Base-by-base conservation (phyloP, 2,888 invertebrate genomes). In the Ecliptopera silaceata region DNA sequence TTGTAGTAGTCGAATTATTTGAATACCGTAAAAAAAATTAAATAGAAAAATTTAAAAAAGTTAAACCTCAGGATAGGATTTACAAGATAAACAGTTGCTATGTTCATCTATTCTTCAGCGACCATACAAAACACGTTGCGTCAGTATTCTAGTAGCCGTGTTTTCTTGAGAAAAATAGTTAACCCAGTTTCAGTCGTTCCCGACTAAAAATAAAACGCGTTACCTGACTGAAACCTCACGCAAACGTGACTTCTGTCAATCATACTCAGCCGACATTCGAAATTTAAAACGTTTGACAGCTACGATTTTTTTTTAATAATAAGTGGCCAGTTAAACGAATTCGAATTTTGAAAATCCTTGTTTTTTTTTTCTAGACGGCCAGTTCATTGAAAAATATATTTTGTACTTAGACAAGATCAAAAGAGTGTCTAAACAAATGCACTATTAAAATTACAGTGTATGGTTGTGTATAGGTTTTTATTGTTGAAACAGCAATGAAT, bases 161-260 rank as follows among this genome's bases (percentile, higher is more conserved):
- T 86, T 86, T 83, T 82, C 82, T 79, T 77, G 77, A 80, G 80
- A 78, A 86, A 56, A 59, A 88, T 88, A 88, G 88, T 87, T 90
- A 89, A 90, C 90, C 90, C 80, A 90, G 80, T 81, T 90, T 80
- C 79, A 59, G 64, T 63, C 71, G 74, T 76, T 79, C 69, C 71
- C 70, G 69, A 70, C 76, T 81, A 81, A 78, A 80, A 77, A 80
- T 81, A 80, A 63, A 6, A 64, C 49, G 64, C 66, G 75, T 77
- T 85, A 88, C 88, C 88, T 88, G 88, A 78, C 83, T 74, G 74
- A 70, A 70, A 73, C 60, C 71, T 62, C 66, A 65, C 67, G 56
- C 56, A 60, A 60, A 36, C 15, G 36, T 78, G 75, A 71, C 77
- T 74, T 61, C 69, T 70, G 73, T 73, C 74, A 72, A 70, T 75